These are phyloP conservation scores for Serrognathus titanus DNA, from an alignment of 2,888 invertebrate genomes.

Conservation along the genomic window DNA sequence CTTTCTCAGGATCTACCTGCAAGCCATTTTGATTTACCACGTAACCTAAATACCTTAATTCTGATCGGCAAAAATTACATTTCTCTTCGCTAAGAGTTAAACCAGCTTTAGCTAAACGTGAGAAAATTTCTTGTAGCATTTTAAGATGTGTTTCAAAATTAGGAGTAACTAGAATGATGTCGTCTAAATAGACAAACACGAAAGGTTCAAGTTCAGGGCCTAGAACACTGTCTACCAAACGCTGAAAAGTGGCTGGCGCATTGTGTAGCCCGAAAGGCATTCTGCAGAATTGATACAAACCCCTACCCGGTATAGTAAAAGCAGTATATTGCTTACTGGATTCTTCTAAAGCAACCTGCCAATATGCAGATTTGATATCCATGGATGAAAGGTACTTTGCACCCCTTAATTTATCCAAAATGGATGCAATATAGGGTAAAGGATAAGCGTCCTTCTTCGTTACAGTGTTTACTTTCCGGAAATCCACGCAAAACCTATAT, in stretches of 20 bases:
- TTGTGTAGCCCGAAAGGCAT: slow-evolving; percentile 35
- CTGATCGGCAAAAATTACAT: slow-evolving; percentile 28
- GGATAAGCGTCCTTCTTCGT: slow-evolving; percentile 21
- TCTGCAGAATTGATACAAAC: slow-evolving; percentile 33
- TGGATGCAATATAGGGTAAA: slow-evolving; percentile 16
- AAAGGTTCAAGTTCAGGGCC: slow-evolving; percentile 26
- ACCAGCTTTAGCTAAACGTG: slow-evolving; percentile 23
- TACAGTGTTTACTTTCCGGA: slow-evolving; percentile 20
- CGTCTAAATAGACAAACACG: slow-evolving; percentile 27
- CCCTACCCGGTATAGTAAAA: slow-evolving; percentile 31
- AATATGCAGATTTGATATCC: slow-evolving; percentile 22
- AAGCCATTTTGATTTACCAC: slow-evolving; percentile 27
- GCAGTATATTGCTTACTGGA: slow-evolving; percentile 26
- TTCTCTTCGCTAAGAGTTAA: slow-evolving; percentile 25
- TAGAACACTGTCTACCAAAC: slow-evolving; percentile 30
- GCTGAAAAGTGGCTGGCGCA: slow-evolving; percentile 33
- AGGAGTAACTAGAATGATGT: slow-evolving; percentile 25
- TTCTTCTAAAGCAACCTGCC: slow-evolving; percentile 22
- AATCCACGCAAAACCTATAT: slow-evolving; percentile 28
- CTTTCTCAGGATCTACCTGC: slow-evolving; percentile 16
- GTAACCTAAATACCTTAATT: slow-evolving; percentile 34
- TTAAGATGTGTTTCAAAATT: slow-evolving; percentile 25
- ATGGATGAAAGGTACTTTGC: slow-evolving; percentile 18
- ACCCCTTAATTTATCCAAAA: slow-evolving; percentile 20
- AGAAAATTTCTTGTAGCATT: slow-evolving; percentile 24